Percentiles rank a stretch among this genome's conserved stretches.
Conservation (phyloP, 2,888 invertebrate genomes). For the Perizoma affinitatum region DNA sequence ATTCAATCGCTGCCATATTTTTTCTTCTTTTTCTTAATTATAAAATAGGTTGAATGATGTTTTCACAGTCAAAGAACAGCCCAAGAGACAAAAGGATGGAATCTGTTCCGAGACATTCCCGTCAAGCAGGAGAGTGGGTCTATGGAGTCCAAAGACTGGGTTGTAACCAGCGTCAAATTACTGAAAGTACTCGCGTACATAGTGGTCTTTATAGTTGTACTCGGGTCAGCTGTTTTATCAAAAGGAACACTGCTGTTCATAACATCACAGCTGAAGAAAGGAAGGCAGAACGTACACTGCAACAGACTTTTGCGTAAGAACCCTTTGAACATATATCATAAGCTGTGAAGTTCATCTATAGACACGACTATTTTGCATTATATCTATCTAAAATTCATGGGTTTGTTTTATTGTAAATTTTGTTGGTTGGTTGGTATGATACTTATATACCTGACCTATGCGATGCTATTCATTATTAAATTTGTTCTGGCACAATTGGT, state of each 20-base stretch:
- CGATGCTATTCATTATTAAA: no score
- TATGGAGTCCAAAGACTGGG: slow-evolving; percentile 85
- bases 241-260: slow-evolving; percentile 90
- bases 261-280: slow-evolving; percentile 87
- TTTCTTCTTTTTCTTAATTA: no score
- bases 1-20: no score
- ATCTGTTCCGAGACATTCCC: slow-evolving; percentile 90
- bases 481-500: no score
- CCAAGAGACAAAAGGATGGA: slow-evolving; percentile 88
- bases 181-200: slow-evolving; percentile 88
- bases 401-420: no score
- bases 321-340: neutral
- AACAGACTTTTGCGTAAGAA: slow-evolving; percentile 72
- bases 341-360: neutral
- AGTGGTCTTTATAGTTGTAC: slow-evolving; percentile 86
- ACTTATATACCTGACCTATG: no score
- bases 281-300: slow-evolving; percentile 84
- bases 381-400: no score
- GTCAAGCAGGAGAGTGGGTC: slow-evolving; percentile 88
- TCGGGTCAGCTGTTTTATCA: slow-evolving; percentile 88
- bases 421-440: no score
- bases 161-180: slow-evolving; percentile 85
- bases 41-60: no score
- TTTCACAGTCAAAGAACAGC: slow-evolving; percentile 74
- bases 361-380: no score